Conservation (phyloP, 1,140 invertebrate species). For the Diachasmimorpha longicaudata region DNA sequence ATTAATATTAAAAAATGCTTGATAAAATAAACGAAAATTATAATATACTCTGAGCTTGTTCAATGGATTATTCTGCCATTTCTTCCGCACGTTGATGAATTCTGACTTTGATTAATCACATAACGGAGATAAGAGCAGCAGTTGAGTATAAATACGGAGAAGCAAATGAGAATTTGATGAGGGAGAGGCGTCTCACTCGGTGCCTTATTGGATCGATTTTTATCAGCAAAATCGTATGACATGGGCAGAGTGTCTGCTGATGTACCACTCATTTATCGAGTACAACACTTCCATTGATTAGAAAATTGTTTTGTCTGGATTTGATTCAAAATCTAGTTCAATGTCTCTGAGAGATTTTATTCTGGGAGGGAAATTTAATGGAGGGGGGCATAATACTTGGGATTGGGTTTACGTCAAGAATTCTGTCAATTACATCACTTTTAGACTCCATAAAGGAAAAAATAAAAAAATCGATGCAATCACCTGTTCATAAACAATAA, state of each 20-base stretch:
- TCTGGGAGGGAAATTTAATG: background rate
- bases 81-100: background rate
- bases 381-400: no score
- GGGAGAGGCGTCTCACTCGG: background rate
- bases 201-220: constrained; percentile 23
- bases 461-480: no score
- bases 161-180: background rate
- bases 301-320: constrained; percentile 22
- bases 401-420: no score
- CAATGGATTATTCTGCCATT: background rate
- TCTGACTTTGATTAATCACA: background rate
- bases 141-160: background rate
- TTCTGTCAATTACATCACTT: no score
- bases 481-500: no score
- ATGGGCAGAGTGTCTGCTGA: constrained; percentile 31
- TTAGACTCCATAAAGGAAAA: no score
- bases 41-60: background rate
- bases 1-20: background rate
- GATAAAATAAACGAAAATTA: background rate
- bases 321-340: constrained; percentile 1
- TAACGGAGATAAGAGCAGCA: background rate
- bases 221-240: constrained; percentile 36
- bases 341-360: background rate
- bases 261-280: background rate
- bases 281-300: constrained; percentile 2